Conservation (phyloP, 2,888 invertebrate genomes). For the Marasmarcha lunaedactyla region DNA sequence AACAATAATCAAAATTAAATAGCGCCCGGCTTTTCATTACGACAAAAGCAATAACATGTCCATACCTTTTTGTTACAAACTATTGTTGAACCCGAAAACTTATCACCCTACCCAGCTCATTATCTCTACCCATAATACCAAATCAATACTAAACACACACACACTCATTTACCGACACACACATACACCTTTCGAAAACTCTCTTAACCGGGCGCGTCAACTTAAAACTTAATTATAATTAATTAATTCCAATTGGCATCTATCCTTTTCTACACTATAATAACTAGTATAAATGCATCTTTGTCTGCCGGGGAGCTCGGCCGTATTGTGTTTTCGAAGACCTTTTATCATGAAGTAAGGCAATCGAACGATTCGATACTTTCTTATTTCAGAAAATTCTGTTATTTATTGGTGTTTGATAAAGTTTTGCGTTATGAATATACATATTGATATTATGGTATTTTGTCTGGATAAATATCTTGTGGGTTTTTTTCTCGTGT, state of each 20-base stretch:
- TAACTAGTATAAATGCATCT: constrained; percentile 59
- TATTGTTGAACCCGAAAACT: constrained; percentile 30
- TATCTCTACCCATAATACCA: constrained; percentile 63
- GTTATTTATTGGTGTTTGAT: constrained; percentile 27
- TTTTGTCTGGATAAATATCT: too few species aligned
- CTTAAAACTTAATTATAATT: constrained; percentile 88
- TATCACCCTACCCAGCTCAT: constrained; percentile 61
- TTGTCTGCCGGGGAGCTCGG: constrained; percentile 49
- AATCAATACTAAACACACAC: constrained; percentile 56
- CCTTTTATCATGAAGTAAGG: constrained; percentile 63
- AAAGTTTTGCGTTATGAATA: constrained; percentile 45
- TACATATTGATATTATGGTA: too few species aligned
- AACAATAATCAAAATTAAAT: too few species aligned
- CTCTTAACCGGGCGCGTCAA: constrained; percentile 73
- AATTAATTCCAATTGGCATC: constrained; percentile 79
- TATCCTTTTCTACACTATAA: constrained; percentile 43
- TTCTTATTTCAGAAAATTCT: constrained; percentile 17
- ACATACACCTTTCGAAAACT: constrained; percentile 41
- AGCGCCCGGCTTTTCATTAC: too few species aligned
- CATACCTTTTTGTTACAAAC: constrained; percentile 1
- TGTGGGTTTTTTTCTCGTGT: too few species aligned
- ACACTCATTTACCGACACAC: constrained; percentile 34
- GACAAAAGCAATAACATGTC: background rate
- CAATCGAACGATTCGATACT: constrained; percentile 55
- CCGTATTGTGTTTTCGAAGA: constrained; percentile 67